Evolutionary conservation across 1,140 invertebrate genomes (phyloP), one percentile per base, ranked within the genome.

Genomic region (Tribolium madens): DNA sequence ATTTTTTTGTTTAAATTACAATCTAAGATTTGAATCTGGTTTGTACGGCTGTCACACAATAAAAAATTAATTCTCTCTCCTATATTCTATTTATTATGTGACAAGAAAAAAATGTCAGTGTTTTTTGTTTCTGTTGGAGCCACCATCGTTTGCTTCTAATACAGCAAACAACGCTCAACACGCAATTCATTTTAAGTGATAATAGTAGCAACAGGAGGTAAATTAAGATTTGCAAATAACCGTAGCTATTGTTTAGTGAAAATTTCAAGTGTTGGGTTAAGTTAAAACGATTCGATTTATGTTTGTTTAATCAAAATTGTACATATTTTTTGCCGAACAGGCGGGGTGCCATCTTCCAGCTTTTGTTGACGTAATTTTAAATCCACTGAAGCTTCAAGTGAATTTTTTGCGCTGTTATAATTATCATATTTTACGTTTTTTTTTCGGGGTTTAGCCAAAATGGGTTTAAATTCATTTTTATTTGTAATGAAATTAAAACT

Each of bases 161-260:
- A 47, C 46, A n/a, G n/a, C n/a, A n/a, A n/a, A n/a, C n/a, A 47
- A 47, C 46, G 46, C 46, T 47, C 13, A 12, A 47, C 46, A 47
- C 46, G 46, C 46, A 47, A 47, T 47, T 47, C 10, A 47, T 47
- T 47, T 47, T 9, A 47, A 47, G 46, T 47, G 46, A 47, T 47
- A 14, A 47, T 47, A 50, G 14, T 50, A 50, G 48, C 48, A 50
- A 50, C 48, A 50, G 10, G 48, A 50, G 48, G 48, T 50, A 50
- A 50, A 50, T 50, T 50, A 50, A 50, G 48, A 50, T 50, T 50
- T 50, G 48, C 48, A 50, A 50, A 50, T 50, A 50, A 14, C 48
- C n/a, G 6, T 2, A 14, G 48, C 48, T 50, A 50, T 50, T 50
- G 48, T 50, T 50, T 50, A 12, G 46, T 3, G n/a, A 5, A 7